Conservation (phyloP, 2,797 vertebrate genomes). For the Limosa lapponica region DNA sequence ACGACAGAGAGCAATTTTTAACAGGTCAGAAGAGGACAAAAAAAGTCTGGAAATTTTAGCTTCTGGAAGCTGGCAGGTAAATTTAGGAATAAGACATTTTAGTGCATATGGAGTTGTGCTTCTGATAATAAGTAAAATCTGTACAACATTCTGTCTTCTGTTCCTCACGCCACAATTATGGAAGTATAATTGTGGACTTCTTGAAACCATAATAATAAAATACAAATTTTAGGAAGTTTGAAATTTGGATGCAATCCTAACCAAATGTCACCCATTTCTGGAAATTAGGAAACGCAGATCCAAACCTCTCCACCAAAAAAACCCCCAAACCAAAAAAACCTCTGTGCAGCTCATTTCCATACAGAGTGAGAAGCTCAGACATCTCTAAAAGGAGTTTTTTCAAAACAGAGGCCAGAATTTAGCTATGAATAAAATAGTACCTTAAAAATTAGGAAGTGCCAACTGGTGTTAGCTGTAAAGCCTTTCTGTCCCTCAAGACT, state of each 20-base stretch:
- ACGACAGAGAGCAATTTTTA: neutral
- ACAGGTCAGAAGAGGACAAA: neutral
- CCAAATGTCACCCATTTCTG: neutral
- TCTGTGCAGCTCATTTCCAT: neutral
- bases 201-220: neutral
- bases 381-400: neutral
- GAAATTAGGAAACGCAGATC: neutral
- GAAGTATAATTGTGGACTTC: neutral
- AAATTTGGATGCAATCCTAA: neutral
- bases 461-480: neutral
- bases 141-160: neutral
- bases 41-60: neutral
- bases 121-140: neutral
- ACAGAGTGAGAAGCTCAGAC: neutral
- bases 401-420: neutral
- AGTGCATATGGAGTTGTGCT: neutral
- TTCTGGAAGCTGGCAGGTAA: neutral
- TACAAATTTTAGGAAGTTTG: neutral
- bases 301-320: neutral
- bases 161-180: neutral
- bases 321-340: neutral
- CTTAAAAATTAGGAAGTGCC: neutral
- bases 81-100: neutral
- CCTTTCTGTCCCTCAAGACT: neutral
- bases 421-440: neutral